Evolutionary conservation across 2,888 invertebrate species (phyloP).

Genomic region (Lomographa bimaculata): DNA sequence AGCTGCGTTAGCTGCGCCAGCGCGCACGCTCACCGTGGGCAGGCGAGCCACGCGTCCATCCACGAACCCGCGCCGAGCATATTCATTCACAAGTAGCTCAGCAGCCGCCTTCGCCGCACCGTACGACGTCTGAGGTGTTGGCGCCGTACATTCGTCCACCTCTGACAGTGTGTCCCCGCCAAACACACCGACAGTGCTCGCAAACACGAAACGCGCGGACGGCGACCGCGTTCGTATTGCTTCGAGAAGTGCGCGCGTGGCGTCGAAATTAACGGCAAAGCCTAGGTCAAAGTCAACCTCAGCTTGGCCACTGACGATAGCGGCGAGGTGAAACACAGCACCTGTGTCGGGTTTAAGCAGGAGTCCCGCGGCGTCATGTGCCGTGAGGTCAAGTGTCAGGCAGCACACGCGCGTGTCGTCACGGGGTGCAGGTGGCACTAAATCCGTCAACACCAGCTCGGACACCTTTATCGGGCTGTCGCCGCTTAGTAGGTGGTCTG

Average conservation of each 20-base stretch:
- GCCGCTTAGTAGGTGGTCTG: slow-evolving; percentile 43
- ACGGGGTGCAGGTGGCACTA: slow-evolving; percentile 32
- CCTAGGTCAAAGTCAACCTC: slow-evolving; percentile 69
- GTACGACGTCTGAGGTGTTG: slow-evolving; percentile 65
- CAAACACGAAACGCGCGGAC: slow-evolving; percentile 53
- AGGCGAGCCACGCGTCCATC: slow-evolving; percentile 62
- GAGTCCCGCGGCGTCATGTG: slow-evolving; percentile 42
- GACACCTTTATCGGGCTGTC: slow-evolving; percentile 42
- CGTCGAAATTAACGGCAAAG: slow-evolving; percentile 64
- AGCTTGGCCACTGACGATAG: slow-evolving; percentile 69
- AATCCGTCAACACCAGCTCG: slow-evolving; percentile 47
- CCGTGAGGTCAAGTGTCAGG: slow-evolving; percentile 35
- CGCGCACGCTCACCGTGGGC: slow-evolving; percentile 69
- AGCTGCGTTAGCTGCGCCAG: slow-evolving; percentile 62
- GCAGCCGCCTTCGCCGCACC: slow-evolving; percentile 68
- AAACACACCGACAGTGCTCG: slow-evolving; percentile 62
- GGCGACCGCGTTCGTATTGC: slow-evolving; percentile 49
- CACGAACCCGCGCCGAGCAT: slow-evolving; percentile 62
- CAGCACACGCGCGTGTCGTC: slow-evolving; percentile 41
- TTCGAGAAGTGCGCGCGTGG: slow-evolving; percentile 61
- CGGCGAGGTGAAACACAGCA: slow-evolving; percentile 66
- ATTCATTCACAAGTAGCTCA: slow-evolving; percentile 66
- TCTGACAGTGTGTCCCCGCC: slow-evolving; percentile 56
- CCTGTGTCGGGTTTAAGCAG: slow-evolving; percentile 46
- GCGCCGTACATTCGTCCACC: slow-evolving; percentile 54